Evolutionary conservation across 2,888 invertebrate species (phyloP).

Genomic region (Nineta flava): DNA sequence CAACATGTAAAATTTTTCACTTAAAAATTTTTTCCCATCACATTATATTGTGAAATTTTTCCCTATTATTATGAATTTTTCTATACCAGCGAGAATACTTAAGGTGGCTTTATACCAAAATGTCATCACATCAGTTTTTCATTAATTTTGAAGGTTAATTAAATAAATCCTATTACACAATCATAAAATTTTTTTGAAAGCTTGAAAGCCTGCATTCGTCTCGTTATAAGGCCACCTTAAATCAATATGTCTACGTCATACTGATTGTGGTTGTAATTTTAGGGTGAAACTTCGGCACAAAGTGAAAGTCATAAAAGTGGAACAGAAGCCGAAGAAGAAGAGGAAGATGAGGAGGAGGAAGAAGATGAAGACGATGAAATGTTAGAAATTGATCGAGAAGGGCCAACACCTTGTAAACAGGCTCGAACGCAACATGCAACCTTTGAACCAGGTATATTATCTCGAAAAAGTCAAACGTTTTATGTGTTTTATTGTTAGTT

Average conservation of each 20-base stretch:
- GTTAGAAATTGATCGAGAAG: slow-evolving; percentile 26
- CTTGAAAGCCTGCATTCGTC: too few species aligned
- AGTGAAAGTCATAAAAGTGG: slow-evolving; percentile 35
- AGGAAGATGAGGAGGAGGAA: slow-evolving; percentile 26
- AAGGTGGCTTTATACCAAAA: too few species aligned
- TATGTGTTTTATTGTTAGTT: background rate
- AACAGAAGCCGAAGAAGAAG: slow-evolving; percentile 29
- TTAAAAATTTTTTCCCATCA: too few species aligned
- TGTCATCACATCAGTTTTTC: too few species aligned
- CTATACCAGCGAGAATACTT: too few species aligned
- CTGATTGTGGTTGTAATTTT: slow-evolving; percentile 6
- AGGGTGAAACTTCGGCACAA: slow-evolving; percentile 46
- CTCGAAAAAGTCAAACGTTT: background rate
- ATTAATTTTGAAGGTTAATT: too few species aligned
- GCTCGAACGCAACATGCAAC: slow-evolving; percentile 17
- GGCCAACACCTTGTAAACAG: slow-evolving; percentile 35
- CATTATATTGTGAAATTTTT: too few species aligned
- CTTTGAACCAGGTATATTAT: background rate
- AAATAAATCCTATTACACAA: too few species aligned
- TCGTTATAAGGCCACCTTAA: too few species aligned
- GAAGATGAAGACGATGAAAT: slow-evolving; percentile 26
- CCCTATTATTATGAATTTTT: too few species aligned
- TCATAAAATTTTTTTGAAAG: too few species aligned
- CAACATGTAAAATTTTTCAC: background rate
- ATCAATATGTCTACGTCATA: too few species aligned